phyloP scores from a whole-genome alignment of 1,140 invertebrate species.

The Rhynchophorus ferrugineus region DNA sequence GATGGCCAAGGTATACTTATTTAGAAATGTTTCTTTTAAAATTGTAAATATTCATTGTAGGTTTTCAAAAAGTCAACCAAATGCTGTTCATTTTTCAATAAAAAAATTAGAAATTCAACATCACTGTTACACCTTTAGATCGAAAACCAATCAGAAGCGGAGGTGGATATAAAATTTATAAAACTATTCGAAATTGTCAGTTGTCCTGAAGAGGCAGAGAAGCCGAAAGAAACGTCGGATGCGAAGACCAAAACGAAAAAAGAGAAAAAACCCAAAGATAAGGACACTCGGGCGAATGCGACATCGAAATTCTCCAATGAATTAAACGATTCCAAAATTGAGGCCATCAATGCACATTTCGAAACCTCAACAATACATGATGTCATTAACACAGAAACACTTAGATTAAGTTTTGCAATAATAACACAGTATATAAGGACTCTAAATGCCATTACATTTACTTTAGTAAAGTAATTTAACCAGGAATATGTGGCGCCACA shows the following conservation, averaged over 20 bases:
- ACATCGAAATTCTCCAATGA: neutral
- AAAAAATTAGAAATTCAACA: conserved; percentile 53
- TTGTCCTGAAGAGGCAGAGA: neutral
- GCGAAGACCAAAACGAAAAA: neutral
- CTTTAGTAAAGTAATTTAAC: no score
- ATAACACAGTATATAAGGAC: no score
- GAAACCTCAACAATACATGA: neutral
- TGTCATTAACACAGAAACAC: neutral
- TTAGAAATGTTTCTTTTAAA: neutral
- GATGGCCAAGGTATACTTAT: conserved; percentile 59
- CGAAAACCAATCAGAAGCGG: conserved; percentile 10
- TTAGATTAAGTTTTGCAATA: neutral
- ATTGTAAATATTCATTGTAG: conserved; percentile 26
- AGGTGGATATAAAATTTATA: conserved; percentile 11
- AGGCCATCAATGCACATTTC: neutral
- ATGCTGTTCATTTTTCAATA: conserved; percentile 55
- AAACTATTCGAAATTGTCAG: conserved; percentile 24
- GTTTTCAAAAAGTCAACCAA: conserved; percentile 63
- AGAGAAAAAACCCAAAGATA: conserved; percentile 3
- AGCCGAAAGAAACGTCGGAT: neutral
- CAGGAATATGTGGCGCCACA: no score
- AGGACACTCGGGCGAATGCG: neutral
- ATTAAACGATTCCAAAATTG: neutral
- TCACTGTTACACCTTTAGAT: no score
- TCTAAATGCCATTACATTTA: no score